phyloP scores from a whole-genome alignment of 2,888 invertebrate species.

The Diarsia mendica region DNA sequence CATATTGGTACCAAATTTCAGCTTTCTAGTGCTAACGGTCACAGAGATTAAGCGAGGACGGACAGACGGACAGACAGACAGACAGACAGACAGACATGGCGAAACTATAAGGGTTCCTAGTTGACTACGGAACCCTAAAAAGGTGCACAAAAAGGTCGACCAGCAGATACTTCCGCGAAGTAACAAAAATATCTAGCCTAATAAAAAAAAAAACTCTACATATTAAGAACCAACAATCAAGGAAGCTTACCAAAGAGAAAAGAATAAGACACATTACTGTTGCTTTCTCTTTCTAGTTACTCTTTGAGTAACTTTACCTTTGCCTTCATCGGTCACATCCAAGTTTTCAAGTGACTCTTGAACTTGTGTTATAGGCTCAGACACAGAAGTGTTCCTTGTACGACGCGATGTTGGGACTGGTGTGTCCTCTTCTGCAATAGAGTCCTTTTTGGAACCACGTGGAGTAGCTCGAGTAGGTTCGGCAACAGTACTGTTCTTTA shows the following conservation, averaged over 20 bases:
- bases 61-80: too few species aligned
- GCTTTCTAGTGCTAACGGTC: too few species aligned
- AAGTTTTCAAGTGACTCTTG: slow-evolving; percentile 36
- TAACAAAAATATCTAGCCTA: background rate
- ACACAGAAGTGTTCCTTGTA: background rate
- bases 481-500: background rate
- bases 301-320: slow-evolving; percentile 78
- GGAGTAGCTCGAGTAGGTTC: background rate
- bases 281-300: slow-evolving; percentile 79
- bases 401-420: slow-evolving; percentile 1
- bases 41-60: too few species aligned
- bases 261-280: slow-evolving; percentile 44
- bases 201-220: slow-evolving; percentile 9
- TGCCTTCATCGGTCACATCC: slow-evolving; percentile 69
- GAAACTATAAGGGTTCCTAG: too few species aligned
- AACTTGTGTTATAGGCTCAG: slow-evolving; percentile 19
- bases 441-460: background rate
- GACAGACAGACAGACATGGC: too few species aligned
- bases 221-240: slow-evolving; percentile 12
- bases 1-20: too few species aligned
- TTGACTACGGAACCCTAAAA: too few species aligned
- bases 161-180: slow-evolving; percentile 13
- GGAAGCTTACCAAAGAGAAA: slow-evolving; percentile 50
- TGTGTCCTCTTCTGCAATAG: background rate
- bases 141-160: background rate